Conservation (phyloP, 1,140 invertebrate genomes). For the Trinorchestia longiramus region DNA sequence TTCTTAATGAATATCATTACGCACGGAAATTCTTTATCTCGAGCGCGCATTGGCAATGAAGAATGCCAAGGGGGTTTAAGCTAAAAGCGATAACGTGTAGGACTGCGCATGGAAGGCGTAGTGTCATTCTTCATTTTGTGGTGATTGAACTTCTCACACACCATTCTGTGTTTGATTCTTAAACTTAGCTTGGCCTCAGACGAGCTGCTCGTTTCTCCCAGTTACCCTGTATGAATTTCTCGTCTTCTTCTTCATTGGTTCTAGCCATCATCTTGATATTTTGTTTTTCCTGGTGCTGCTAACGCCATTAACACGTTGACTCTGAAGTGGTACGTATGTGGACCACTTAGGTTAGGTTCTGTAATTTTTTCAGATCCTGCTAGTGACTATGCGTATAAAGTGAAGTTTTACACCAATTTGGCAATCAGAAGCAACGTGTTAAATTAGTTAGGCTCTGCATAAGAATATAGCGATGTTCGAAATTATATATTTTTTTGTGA, state of each 20-base stretch:
- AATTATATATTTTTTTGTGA: no score
- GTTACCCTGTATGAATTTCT: neutral
- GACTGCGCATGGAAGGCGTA: neutral
- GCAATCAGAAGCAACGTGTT: no score
- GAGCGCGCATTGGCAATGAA: neutral
- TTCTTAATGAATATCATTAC: neutral
- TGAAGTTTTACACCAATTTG: no score
- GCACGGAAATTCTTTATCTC: neutral
- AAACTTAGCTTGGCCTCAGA: neutral
- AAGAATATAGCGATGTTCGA: no score
- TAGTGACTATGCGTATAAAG: no score
- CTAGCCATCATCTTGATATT: neutral
- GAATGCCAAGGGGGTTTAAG: neutral
- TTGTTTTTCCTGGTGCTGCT: no score
- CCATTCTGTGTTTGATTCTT: neutral
- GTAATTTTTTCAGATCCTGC: no score
- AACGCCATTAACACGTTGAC: no score
- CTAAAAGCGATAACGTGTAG: neutral
- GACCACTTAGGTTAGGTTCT: no score
- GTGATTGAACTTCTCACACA: neutral
- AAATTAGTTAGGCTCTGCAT: no score
- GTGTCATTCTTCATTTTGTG: neutral
- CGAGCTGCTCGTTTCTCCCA: neutral
- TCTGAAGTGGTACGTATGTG: no score
- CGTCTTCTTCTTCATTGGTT: neutral